These are phyloP conservation scores for Caiman crocodilus DNA, from an alignment of 2,797 vertebrate genomes.

Conservation along the genomic window DNA sequence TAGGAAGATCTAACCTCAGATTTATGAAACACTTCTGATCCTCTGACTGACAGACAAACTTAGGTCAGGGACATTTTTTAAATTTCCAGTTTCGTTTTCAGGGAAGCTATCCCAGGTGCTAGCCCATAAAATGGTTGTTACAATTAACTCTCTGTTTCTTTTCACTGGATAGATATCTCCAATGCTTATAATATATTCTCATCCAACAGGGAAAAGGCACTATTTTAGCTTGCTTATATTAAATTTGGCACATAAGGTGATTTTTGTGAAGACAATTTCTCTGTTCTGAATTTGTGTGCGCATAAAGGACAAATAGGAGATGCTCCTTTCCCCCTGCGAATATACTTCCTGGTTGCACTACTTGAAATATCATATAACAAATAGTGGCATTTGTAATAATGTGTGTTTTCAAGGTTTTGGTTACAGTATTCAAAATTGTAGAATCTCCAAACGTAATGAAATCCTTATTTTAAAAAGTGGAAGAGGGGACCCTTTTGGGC, in stretches of 20 bases:
- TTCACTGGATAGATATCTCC: no score
- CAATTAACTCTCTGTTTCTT: no score
- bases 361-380: not conserved
- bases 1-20: not conserved
- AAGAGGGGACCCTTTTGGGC: accelerated
- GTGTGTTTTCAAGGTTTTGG: not conserved
- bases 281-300: not conserved
- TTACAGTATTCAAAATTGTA: not conserved
- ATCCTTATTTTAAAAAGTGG: not conserved
- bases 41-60: no score
- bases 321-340: accelerated
- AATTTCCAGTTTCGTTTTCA: no score
- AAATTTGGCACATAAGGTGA: no score
- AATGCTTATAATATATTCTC: not conserved
- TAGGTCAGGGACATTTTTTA: no score
- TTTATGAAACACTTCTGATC: not conserved
- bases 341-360: not conserved
- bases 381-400: not conserved
- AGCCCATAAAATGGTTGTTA: no score
- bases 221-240: no score
- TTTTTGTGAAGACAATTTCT: no score
- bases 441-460: not conserved
- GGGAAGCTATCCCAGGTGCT: no score
- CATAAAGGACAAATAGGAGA: not conserved
- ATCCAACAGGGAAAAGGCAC: not conserved